Percentiles rank a stretch among this genome's conserved stretches.
These are phyloP conservation scores for Python bivittatus DNA, from an alignment of 2,113 vertebrate genomes.

Conservation along the genomic window DNA sequence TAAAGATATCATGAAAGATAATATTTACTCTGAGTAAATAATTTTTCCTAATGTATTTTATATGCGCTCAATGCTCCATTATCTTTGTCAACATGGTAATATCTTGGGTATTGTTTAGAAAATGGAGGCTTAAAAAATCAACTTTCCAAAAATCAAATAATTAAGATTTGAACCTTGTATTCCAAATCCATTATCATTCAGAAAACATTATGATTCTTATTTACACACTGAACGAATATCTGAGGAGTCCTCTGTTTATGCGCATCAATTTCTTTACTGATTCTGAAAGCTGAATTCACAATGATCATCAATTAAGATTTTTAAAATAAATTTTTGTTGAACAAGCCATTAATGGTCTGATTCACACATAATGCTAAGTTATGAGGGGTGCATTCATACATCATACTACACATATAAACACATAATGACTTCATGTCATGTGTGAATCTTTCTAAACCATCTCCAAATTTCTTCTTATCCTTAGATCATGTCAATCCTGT, in stretches of 20 bases:
- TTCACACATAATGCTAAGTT: too few relatives aligned
- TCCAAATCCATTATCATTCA: neutral
- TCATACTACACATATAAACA: too few relatives aligned
- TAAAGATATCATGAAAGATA: constrained; percentile 24
- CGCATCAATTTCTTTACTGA: too few relatives aligned
- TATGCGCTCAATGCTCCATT: neutral
- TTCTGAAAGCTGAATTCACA: too few relatives aligned
- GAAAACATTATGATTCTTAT: neutral
- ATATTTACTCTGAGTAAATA: constrained; percentile 14
- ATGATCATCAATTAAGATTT: too few relatives aligned
- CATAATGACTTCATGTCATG: too few relatives aligned
- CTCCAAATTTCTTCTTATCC: neutral
- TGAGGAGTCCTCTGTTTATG: neutral
- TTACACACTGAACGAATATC: neutral
- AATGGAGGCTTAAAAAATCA: neutral
- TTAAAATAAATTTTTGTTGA: too few relatives aligned
- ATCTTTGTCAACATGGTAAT: neutral
- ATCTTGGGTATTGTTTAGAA: neutral
- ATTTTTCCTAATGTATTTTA: constrained; percentile 1
- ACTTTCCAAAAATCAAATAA: neutral
- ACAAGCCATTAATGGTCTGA: too few relatives aligned
- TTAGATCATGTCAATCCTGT: neutral
- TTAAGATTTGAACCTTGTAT: neutral
- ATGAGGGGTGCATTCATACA: too few relatives aligned
- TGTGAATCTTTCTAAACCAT: too few relatives aligned